Percentiles rank a stretch among this genome's conserved stretches.
These are phyloP conservation scores for Sclerurus mexicanus DNA, from an alignment of 2,113 vertebrate genomes.

Conservation along the genomic window DNA sequence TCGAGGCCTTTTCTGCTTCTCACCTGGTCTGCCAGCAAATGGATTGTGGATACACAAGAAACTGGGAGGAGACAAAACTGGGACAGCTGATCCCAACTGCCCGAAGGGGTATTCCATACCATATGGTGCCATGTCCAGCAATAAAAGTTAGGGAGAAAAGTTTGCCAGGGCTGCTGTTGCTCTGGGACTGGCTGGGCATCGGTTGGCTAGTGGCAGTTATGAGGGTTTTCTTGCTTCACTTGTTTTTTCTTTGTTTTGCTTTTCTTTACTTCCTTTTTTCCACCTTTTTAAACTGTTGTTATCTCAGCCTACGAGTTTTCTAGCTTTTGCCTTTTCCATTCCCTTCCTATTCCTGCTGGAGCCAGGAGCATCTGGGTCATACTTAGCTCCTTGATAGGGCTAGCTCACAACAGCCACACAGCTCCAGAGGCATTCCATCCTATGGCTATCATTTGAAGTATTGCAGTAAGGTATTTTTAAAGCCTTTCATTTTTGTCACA, in stretches of 20 bases:
- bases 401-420: neutral
- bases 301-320: neutral
- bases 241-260: neutral
- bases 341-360: neutral
- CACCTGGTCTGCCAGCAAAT: neutral
- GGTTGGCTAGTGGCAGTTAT: fast-evolving
- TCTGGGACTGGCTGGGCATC: fast-evolving
- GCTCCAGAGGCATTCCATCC: neutral
- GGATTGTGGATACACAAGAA: neutral
- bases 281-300: neutral
- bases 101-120: neutral
- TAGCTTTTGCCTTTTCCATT: neutral
- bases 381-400: neutral
- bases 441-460: neutral
- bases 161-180: neutral
- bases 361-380: neutral
- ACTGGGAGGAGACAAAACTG: neutral
- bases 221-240: neutral
- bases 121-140: neutral
- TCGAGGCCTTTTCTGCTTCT: neutral
- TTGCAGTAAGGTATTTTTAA: neutral
- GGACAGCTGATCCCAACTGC: neutral
- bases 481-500: neutral
- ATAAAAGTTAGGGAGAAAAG: neutral
- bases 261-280: neutral